Conservation (phyloP, 2,797 vertebrate species). For the Phoxinus dragarum region DNA sequence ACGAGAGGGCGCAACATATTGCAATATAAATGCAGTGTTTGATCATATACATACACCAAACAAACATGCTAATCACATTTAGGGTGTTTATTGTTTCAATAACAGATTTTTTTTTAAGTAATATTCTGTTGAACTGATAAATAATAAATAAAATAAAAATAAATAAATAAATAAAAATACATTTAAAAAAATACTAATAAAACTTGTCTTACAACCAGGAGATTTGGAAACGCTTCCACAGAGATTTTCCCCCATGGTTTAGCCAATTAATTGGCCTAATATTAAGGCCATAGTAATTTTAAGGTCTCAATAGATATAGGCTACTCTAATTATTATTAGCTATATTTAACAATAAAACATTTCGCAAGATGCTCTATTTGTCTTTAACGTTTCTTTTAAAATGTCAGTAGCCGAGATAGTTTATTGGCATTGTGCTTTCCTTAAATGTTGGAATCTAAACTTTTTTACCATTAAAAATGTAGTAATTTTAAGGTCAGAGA, state of each 20-base stretch:
- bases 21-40: background rate
- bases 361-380: background rate
- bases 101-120: background rate
- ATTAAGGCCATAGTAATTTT: background rate
- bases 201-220: background rate
- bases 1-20: background rate
- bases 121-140: background rate
- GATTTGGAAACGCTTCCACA: background rate
- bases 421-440: no score
- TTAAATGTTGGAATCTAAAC: background rate
- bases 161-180: no score
- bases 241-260: background rate
- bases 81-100: background rate
- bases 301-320: background rate
- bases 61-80: background rate
- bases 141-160: no score
- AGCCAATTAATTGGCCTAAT: background rate
- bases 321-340: background rate
- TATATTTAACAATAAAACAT: background rate
- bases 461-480: background rate
- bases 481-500: background rate
- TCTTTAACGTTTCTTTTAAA: background rate
- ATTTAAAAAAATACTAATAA: no score
- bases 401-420: background rate
- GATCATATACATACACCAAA: background rate